Evolutionary conservation across 2,797 vertebrate species (phyloP).

Genomic region (Fundulus diaphanus): DNA sequence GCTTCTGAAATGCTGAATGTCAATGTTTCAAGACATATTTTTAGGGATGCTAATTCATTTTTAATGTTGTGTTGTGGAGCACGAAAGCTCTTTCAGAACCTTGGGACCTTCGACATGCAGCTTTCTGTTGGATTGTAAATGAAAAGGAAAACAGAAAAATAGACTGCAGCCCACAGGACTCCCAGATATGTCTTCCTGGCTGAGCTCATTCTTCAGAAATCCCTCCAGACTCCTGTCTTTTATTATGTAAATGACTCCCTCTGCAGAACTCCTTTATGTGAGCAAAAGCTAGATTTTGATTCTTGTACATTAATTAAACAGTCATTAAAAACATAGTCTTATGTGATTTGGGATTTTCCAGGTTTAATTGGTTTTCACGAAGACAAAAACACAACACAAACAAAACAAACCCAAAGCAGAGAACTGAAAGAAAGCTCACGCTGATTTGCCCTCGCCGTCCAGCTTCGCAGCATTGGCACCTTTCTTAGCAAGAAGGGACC

Average conservation of each 20-base stretch:
- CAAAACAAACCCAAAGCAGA: not conserved
- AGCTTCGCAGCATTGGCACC: conserved; percentile 92
- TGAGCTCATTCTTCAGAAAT: conserved; percentile 10
- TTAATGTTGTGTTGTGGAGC: conserved; percentile 38
- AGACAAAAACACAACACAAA: not conserved
- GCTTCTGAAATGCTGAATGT: conserved; percentile 21
- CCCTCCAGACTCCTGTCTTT: conserved; percentile 10
- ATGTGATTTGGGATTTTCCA: not conserved
- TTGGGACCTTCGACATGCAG: conserved; percentile 8
- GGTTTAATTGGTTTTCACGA: not conserved
- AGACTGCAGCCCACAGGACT: not conserved
- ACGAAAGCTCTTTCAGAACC: conserved; percentile 37
- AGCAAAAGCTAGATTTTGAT: not conserved
- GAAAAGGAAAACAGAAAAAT: conserved; percentile 7
- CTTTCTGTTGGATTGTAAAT: not conserved
- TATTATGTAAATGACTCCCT: conserved; percentile 1
- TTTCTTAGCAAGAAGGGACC: conserved; percentile 92
- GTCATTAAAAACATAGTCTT: not conserved
- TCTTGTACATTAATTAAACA: conserved; percentile 1
- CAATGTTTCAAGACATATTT: conserved; percentile 35
- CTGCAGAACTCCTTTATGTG: not conserved
- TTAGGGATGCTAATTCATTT: conserved; percentile 57
- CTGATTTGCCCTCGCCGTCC: conserved; percentile 93
- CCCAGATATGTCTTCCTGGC: not conserved
- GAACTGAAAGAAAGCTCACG: conserved; percentile 82